These are phyloP conservation scores for Theristicus caerulescens DNA, from an alignment of 2,113 vertebrate genomes.

Conservation along the genomic window DNA sequence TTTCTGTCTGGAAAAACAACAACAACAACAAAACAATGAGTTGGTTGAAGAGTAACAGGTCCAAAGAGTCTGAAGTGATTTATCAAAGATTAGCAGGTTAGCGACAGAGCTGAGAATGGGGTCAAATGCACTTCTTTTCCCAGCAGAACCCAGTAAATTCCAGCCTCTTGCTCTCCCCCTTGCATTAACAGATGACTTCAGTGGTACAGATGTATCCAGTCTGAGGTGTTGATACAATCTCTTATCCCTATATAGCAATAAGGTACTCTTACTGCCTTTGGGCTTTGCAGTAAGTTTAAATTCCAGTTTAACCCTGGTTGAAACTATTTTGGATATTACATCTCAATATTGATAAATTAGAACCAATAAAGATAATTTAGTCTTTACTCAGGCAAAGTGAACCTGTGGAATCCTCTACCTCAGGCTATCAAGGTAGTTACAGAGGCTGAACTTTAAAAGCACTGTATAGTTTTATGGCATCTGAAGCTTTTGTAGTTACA, in stretches of 20 bases:
- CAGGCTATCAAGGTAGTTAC: background rate
- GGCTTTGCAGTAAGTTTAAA: background rate
- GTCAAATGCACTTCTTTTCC: background rate
- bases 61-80: background rate
- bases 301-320: background rate
- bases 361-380: constrained; percentile 7
- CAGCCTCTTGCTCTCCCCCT: background rate
- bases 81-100: background rate
- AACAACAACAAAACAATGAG: background rate
- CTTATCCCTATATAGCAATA: background rate
- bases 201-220: background rate
- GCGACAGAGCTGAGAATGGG: background rate
- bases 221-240: background rate
- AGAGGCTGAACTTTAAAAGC: constrained; percentile 20
- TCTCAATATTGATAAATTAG: constrained; percentile 3
- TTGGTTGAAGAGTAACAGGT: background rate
- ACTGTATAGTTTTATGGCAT: background rate
- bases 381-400: background rate
- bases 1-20: background rate
- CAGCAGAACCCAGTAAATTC: background rate
- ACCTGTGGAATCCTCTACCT: background rate
- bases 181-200: background rate
- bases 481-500: background rate
- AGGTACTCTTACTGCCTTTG: background rate
- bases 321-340: background rate